Conservation (phyloP, 2,797 vertebrate genomes). For the Tapirus indicus region DNA sequence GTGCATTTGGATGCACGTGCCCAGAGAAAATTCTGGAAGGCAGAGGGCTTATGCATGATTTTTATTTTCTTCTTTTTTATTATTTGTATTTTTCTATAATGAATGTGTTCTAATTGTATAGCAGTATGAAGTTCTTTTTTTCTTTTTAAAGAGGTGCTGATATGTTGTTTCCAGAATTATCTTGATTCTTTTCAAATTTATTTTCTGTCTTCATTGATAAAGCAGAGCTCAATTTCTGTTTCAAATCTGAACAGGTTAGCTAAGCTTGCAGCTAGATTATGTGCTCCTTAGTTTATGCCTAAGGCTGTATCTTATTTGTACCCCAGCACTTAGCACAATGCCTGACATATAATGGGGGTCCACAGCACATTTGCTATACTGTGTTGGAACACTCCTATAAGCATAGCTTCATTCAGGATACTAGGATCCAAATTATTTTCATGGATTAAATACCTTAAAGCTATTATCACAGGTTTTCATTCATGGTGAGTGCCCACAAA, state of each 20-base stretch:
- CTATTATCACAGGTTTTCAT: constrained; percentile 50
- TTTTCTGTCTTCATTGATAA: constrained; percentile 32
- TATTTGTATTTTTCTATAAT: constrained; percentile 16
- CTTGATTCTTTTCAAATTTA: constrained; percentile 41
- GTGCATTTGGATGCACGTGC: background rate
- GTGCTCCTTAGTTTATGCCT: background rate
- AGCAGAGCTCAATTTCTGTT: background rate
- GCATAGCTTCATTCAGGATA: background rate
- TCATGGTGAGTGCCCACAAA: background rate
- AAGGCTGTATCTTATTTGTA: background rate
- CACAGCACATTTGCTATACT: background rate
- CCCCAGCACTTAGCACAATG: background rate
- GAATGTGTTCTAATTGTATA: background rate
- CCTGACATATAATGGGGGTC: background rate
- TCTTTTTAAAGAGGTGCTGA: background rate
- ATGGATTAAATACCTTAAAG: constrained; percentile 38
- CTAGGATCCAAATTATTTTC: constrained; percentile 34
- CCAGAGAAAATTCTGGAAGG: background rate
- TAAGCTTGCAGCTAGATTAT: background rate
- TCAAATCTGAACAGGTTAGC: background rate
- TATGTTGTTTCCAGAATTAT: constrained; percentile 40
- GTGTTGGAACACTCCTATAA: background rate
- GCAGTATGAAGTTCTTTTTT: background rate
- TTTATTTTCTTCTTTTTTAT: background rate
- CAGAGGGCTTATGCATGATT: background rate